Evolutionary conservation across 2,113 vertebrate genomes (phyloP).

Genomic region (Spea multiplicata): DNA sequence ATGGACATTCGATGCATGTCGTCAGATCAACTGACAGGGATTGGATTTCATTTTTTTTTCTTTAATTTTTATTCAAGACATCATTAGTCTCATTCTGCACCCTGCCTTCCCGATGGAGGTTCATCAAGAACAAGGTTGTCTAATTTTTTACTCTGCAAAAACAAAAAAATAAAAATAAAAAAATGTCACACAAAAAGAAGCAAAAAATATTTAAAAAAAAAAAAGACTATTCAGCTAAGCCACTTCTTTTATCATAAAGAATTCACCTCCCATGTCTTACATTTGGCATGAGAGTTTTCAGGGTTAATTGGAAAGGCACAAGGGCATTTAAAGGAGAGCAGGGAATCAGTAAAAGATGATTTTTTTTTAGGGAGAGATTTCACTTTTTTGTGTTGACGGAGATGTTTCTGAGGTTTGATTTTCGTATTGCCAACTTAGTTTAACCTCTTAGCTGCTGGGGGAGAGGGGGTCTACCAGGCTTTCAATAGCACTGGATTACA

Average conservation of each 20-base stretch:
- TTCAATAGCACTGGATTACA: conserved; percentile 4
- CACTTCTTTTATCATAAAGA: conserved; percentile 37
- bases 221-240: background rate
- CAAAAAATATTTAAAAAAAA: background rate
- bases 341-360: background rate
- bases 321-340: conserved; percentile 27
- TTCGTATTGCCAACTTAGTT: conserved; percentile 73
- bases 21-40: conserved; percentile 82
- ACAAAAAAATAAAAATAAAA: background rate
- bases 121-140: conserved; percentile 42
- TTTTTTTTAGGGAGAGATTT: conserved; percentile 33
- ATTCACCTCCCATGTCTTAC: conserved; percentile 28
- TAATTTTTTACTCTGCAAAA: conserved; percentile 28
- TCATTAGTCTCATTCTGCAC: conserved; percentile 35
- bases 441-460: conserved; percentile 41
- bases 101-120: conserved; percentile 39
- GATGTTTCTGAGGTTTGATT: conserved; percentile 27
- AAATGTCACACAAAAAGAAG: conserved; percentile 5
- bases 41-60: conserved; percentile 14
- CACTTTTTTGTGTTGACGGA: conserved; percentile 26
- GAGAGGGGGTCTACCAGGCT: conserved; percentile 11
- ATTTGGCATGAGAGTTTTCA: conserved; percentile 30
- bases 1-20: conserved; percentile 95
- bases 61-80: conserved; percentile 43
- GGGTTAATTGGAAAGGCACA: conserved; percentile 30